A percentile compares a stretch with the other conserved stretches of the same genome.
Evolutionary conservation across 1,140 invertebrate genomes (phyloP).

Genomic region (Himalopsyche phryganea): DNA sequence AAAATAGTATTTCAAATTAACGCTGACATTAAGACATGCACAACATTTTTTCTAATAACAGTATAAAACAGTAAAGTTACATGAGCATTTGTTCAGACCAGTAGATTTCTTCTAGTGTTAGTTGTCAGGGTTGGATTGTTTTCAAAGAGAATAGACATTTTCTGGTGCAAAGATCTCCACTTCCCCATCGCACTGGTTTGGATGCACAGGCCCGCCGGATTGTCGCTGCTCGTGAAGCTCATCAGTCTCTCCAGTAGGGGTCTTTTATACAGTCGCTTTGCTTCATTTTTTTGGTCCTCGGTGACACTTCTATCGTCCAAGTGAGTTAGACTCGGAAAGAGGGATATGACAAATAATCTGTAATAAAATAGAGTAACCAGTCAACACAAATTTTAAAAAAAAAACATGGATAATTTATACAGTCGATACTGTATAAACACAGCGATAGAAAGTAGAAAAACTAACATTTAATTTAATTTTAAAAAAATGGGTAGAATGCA

Average conservation of each 20-base stretch:
- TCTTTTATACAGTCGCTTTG: constrained; percentile 57
- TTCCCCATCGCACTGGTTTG: background rate
- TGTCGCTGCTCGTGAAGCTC: background rate
- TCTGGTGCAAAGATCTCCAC: constrained; percentile 17
- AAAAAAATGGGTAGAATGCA: too few species aligned
- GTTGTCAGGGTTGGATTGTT: background rate
- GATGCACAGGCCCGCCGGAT: background rate
- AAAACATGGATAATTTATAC: too few species aligned
- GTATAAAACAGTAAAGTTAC: too few species aligned
- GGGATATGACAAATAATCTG: constrained; percentile 67
- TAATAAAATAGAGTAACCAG: constrained; percentile 31
- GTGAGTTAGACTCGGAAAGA: constrained; percentile 61
- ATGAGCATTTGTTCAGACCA: too few species aligned
- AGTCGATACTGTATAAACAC: too few species aligned
- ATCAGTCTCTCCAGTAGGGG: constrained; percentile 52
- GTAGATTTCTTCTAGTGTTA: constrained; percentile 8
- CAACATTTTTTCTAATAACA: too few species aligned
- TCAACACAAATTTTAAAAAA: background rate
- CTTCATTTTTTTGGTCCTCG: constrained; percentile 57
- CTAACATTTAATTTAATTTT: too few species aligned
- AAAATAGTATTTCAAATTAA: too few species aligned
- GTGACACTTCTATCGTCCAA: constrained; percentile 65
- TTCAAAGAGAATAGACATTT: constrained; percentile 19
- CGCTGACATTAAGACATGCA: too few species aligned
- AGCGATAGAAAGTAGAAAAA: too few species aligned